Percentiles rank a stretch among this genome's conserved stretches.
These are phyloP conservation scores for Mus pahari DNA, from an alignment of 2,113 vertebrate species.

Conservation along the genomic window DNA sequence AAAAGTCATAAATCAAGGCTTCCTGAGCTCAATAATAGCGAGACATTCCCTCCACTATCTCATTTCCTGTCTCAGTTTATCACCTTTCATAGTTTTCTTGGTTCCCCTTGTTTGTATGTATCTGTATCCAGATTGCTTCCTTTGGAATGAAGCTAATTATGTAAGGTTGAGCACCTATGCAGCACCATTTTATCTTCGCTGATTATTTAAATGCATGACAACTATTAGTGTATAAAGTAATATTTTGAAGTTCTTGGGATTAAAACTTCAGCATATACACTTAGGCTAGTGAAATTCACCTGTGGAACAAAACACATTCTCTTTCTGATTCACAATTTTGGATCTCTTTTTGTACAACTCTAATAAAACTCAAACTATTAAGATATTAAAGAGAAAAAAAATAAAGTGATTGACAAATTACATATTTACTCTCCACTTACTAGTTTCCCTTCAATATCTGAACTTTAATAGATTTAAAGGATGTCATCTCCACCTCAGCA, in stretches of 20 bases:
- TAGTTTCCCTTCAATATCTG: not conserved
- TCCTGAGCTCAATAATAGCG: not conserved
- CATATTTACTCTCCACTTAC: not conserved
- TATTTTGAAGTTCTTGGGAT: not conserved
- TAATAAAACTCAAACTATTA: conserved; percentile 28
- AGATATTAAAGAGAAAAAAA: not conserved
- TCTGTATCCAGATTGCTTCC: not conserved
- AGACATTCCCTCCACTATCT: not conserved
- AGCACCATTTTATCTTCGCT: not conserved
- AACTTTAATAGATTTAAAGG: not conserved
- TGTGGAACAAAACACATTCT: not conserved
- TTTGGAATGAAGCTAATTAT: not conserved
- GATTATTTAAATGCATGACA: not conserved
- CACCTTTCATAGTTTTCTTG: not conserved
- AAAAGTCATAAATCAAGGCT: not conserved
- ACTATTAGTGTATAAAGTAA: not conserved
- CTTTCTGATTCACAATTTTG: not conserved
- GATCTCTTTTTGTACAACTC: not conserved
- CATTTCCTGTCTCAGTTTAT: not conserved
- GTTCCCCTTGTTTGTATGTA: not conserved
- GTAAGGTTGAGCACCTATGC: not conserved
- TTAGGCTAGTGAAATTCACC: not conserved
- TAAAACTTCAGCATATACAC: not conserved
- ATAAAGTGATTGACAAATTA: not conserved
- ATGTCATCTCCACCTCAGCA: not conserved